Percentiles rank a stretch among this genome's conserved stretches.
Conservation (phyloP, 2,113 vertebrate genomes). For the Geococcyx californianus region DNA sequence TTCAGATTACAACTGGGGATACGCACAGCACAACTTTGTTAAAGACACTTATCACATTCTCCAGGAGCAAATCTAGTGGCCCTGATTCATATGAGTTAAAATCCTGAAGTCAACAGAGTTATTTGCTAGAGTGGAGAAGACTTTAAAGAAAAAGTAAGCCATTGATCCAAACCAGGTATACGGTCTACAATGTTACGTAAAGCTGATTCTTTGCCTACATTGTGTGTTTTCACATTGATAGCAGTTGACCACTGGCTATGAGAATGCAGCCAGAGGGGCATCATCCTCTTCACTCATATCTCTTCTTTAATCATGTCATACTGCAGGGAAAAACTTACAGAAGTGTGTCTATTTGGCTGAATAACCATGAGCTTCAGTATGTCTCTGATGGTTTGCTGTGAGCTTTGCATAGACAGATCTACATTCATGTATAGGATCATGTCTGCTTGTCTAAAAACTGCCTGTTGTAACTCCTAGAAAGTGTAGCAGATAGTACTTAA, state of each 20-base stretch:
- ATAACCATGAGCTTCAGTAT: neutral
- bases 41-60: conserved; percentile 13
- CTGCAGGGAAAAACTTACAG: neutral
- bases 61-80: neutral
- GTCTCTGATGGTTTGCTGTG: neutral
- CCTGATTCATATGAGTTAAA: neutral
- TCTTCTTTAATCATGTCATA: neutral
- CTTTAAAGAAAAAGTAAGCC: neutral
- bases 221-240: neutral
- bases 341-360: neutral
- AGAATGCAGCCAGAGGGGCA: neutral
- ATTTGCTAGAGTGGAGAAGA: neutral
- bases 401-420: neutral
- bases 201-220: neutral
- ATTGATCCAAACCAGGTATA: neutral
- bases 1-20: neutral
- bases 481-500: neutral
- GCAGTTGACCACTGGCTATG: neutral
- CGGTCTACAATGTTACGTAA: neutral
- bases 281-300: neutral
- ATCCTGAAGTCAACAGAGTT: neutral
- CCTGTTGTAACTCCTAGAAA: neutral
- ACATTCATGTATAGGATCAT: neutral
- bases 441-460: neutral
- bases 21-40: neutral